A percentile compares a stretch with the other conserved stretches of the same genome.
These are phyloP conservation scores for Ancistrus triradiatus DNA, from an alignment of 2,113 vertebrate genomes.

Conservation along the genomic window DNA sequence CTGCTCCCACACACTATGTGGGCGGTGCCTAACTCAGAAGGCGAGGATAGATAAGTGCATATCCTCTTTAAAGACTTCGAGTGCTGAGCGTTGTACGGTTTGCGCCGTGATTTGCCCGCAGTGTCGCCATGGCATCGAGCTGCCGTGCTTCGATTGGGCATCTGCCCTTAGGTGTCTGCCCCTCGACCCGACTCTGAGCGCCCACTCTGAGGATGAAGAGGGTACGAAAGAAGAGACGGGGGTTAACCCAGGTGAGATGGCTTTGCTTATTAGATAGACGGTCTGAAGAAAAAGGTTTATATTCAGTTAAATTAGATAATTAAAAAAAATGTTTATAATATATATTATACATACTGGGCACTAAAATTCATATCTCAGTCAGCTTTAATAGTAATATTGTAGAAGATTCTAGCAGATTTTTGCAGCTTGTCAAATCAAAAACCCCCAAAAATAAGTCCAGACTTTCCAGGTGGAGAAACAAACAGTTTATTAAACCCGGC, in stretches of 20 bases:
- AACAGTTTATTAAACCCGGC: too few species aligned
- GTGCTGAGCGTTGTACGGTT: not conserved
- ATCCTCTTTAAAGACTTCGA: not conserved
- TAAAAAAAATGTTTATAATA: too few species aligned
- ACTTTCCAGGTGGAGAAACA: too few species aligned
- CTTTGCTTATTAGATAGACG: too few species aligned
- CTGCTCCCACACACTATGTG: conserved; percentile 63
- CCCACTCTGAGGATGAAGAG: not conserved
- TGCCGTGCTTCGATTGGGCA: conserved; percentile 61
- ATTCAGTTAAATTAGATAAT: too few species aligned
- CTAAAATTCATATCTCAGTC: too few species aligned
- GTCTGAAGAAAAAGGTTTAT: too few species aligned
- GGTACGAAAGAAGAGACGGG: not conserved
- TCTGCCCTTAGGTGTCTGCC: conserved; percentile 58
- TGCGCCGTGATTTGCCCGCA: conserved; percentile 56
- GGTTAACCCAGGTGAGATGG: not conserved
- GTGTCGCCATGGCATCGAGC: conserved; percentile 58
- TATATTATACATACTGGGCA: too few species aligned
- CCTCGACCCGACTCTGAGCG: conserved; percentile 47
- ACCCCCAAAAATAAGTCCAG: too few species aligned
- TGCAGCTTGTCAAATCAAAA: too few species aligned
- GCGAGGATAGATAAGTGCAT: conserved; percentile 1
- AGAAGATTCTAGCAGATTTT: too few species aligned
- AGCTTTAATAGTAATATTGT: too few species aligned
- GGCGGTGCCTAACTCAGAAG: conserved; percentile 48